These are phyloP conservation scores for Cavia porcellus DNA, from an alignment of 2,113 vertebrate species.

Conservation along the genomic window DNA sequence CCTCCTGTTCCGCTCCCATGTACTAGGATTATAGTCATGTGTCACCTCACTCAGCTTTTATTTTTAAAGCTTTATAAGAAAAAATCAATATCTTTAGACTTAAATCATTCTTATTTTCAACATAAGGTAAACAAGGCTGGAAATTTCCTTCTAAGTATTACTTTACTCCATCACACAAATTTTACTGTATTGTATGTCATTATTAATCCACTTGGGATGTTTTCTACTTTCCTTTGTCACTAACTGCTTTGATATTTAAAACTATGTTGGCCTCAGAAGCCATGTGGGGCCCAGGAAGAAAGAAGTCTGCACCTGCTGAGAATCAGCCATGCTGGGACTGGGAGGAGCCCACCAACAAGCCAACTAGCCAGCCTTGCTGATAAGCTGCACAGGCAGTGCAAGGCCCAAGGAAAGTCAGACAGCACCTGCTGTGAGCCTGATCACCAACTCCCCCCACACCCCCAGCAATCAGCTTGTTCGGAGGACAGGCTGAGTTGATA, in stretches of 20 bases:
- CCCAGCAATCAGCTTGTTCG: too few relatives aligned
- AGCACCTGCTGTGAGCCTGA: too few relatives aligned
- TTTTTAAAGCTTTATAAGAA: not conserved
- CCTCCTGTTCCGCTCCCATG: not conserved
- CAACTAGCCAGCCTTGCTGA: too few relatives aligned
- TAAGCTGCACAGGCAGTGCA: too few relatives aligned
- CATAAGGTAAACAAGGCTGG: not conserved
- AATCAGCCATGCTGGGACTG: too few relatives aligned
- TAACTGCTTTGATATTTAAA: conserved; percentile 1
- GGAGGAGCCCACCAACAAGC: too few relatives aligned
- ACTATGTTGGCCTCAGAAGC: not conserved
- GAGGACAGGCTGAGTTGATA: too few relatives aligned
- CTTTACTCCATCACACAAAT: not conserved
- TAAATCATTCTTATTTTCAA: conserved; percentile 7
- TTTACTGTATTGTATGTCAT: not conserved
- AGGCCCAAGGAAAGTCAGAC: too few relatives aligned
- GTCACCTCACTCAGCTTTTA: not conserved
- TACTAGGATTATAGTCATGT: not conserved
- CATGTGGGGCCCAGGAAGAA: too few relatives aligned
- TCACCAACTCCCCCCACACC: too few relatives aligned
- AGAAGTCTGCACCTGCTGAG: too few relatives aligned
- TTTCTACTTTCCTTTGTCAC: not conserved
- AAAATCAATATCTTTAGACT: not conserved
- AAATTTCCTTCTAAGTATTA: not conserved
- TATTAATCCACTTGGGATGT: not conserved